Evolutionary conservation across 1,140 invertebrate genomes (phyloP).

Genomic region (Proctacanthus coquilletti): DNA sequence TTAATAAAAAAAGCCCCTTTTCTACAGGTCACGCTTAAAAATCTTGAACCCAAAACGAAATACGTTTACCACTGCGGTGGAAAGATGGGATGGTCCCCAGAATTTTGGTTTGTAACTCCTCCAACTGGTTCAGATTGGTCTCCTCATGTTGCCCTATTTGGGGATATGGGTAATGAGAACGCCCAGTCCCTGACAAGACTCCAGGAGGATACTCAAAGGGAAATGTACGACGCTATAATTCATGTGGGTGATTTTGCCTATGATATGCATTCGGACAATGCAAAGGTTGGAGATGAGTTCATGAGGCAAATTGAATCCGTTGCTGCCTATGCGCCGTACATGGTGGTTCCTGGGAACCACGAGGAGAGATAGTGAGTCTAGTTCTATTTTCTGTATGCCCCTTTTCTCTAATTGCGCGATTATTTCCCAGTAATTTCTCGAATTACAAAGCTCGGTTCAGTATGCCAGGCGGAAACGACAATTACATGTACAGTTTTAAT

Average conservation of each 20-base stretch:
- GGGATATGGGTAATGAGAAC: slow-evolving; percentile 84
- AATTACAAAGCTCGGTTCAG: slow-evolving; percentile 72
- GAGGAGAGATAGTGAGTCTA: slow-evolving; percentile 55
- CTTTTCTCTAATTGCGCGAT: slow-evolving; percentile 5
- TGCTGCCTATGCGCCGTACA: slow-evolving; percentile 78
- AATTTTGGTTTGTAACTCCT: slow-evolving; percentile 58
- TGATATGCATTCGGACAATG: slow-evolving; percentile 74
- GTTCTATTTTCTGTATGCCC: neutral
- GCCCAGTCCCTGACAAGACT: slow-evolving; percentile 65
- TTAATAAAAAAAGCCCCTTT: neutral
- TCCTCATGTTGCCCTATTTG: slow-evolving; percentile 69
- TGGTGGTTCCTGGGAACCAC: slow-evolving; percentile 85
- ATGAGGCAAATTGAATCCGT: slow-evolving; percentile 79
- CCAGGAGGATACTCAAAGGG: slow-evolving; percentile 63
- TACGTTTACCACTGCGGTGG: slow-evolving; percentile 79
- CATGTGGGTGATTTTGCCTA: slow-evolving; percentile 96
- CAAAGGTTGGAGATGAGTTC: slow-evolving; percentile 70
- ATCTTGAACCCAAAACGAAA: slow-evolving; percentile 39
- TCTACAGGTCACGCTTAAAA: slow-evolving; percentile 35
- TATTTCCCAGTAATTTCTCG: slow-evolving; percentile 63
- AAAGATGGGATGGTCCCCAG: slow-evolving; percentile 56
- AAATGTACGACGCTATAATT: slow-evolving; percentile 72
- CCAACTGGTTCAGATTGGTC: slow-evolving; percentile 51
- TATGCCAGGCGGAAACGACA: slow-evolving; percentile 66
- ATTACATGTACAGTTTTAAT: slow-evolving; percentile 79